These are phyloP conservation scores for Yoshiicerus persimilis DNA, from an alignment of 1,140 invertebrate genomes.

Conservation along the genomic window DNA sequence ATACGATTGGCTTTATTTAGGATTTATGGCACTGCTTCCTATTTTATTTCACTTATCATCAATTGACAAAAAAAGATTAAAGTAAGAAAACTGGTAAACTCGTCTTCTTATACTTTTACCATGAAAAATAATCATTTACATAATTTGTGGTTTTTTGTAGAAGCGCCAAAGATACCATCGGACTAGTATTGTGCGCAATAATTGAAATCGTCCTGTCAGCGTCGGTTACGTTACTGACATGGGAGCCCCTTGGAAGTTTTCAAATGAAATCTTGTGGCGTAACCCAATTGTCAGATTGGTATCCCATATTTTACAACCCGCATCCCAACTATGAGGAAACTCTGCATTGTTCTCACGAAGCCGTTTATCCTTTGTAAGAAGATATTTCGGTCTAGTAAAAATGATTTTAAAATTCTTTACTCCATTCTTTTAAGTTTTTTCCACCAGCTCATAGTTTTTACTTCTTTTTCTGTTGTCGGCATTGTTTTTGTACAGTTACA, in stretches of 20 bases:
- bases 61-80: conserved; percentile 78
- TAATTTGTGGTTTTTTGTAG: conserved; percentile 55
- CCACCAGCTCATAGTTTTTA: too few species aligned
- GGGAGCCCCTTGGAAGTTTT: conserved; percentile 75
- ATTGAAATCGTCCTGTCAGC: conserved; percentile 74
- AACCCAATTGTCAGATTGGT: conserved; percentile 86
- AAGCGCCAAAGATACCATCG: conserved; percentile 70
- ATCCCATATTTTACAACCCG: conserved; percentile 92
- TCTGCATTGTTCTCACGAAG: conserved; percentile 92
- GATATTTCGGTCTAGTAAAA: too few species aligned
- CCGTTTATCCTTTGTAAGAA: conserved; percentile 92
- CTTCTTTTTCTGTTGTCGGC: too few species aligned
- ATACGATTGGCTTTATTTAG: conserved; percentile 93
- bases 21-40: conserved; percentile 85
- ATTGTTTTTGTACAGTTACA: too few species aligned
- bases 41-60: conserved; percentile 87
- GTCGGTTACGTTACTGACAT: conserved; percentile 71
- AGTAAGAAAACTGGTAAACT: conserved; percentile 56
- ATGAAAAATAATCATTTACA: not conserved
- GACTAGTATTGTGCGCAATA: conserved; percentile 74
- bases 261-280: conserved; percentile 74
- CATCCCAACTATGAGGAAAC: conserved; percentile 84
- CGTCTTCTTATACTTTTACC: too few species aligned
- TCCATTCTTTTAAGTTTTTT: too few species aligned
- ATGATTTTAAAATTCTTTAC: not conserved